These are phyloP conservation scores for Palythoa grandis DNA, from an alignment of 92 coral and sea anemone species.

Conservation along the genomic window DNA sequence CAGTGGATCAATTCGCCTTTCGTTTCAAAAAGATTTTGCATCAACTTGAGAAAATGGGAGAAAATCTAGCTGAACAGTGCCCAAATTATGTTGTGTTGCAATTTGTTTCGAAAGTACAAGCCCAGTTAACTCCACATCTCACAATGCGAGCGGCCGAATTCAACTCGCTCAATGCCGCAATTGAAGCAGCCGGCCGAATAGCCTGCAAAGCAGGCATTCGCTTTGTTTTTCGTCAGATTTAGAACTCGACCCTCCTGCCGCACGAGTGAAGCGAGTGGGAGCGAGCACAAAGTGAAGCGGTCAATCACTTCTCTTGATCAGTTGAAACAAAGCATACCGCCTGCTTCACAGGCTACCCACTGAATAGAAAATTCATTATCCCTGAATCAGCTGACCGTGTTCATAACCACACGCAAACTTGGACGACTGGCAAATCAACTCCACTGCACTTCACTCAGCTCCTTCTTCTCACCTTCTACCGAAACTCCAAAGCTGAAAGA, in stretches of 20 bases:
- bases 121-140: slow-evolving; percentile 61
- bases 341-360: too few species aligned
- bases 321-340: too few species aligned
- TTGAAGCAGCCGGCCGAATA: slow-evolving; percentile 68
- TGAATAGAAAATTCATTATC: slow-evolving; percentile 59
- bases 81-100: slow-evolving; percentile 74
- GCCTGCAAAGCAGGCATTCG: too few species aligned
- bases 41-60: slow-evolving; percentile 70
- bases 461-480: too few species aligned
- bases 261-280: too few species aligned
- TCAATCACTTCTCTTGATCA: too few species aligned
- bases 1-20: slow-evolving; percentile 64
- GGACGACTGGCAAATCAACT: slow-evolving; percentile 52
- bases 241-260: too few species aligned
- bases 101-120: slow-evolving; percentile 64
- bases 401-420: slow-evolving; percentile 44
- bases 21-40: slow-evolving; percentile 57
- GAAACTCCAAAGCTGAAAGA: too few species aligned
- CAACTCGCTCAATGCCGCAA: slow-evolving; percentile 52
- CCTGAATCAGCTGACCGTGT: slow-evolving; percentile 34
- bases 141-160: slow-evolving; percentile 65
- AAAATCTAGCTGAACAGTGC: too few species aligned
- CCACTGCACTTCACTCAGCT: slow-evolving; percentile 13
- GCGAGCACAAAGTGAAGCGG: too few species aligned
- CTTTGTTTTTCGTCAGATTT: too few species aligned